Percentiles rank a stretch among this genome's conserved stretches.
phyloP scores from a whole-genome alignment of 1,140 invertebrate species.

The Teleopsis dalmanni region DNA sequence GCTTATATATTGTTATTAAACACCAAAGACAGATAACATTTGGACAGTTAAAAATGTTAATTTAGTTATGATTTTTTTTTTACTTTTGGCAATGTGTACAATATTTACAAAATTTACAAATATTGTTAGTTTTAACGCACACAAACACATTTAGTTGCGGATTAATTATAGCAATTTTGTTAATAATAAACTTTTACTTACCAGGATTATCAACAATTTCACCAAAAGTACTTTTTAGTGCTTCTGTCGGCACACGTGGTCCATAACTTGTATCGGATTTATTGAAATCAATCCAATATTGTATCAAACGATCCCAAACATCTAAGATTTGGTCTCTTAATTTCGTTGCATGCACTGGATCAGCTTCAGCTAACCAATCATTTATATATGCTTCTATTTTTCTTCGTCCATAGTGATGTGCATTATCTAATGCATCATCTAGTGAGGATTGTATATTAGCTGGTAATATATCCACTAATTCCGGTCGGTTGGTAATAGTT shows the following conservation, averaged over 20 bases:
- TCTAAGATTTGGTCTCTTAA: constrained; percentile 88
- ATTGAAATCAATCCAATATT: constrained; percentile 74
- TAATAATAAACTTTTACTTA: constrained; percentile 16
- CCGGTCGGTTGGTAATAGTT: constrained; percentile 81
- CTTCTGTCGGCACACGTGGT: constrained; percentile 59
- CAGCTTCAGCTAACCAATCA: constrained; percentile 69
- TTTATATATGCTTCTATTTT: constrained; percentile 42
- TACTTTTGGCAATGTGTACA: no score
- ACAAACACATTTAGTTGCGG: no score
- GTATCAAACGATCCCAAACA: constrained; percentile 87
- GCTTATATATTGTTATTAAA: no score
- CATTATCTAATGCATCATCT: constrained; percentile 83
- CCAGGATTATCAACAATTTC: constrained; percentile 44
- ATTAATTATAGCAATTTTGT: no score
- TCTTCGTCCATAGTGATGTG: constrained; percentile 72
- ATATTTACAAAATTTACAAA: no score
- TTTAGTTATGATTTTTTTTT: no score
- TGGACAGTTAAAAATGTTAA: no score
- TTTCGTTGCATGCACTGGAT: constrained; percentile 71
- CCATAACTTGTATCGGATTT: constrained; percentile 50
- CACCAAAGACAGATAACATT: no score
- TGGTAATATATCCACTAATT: constrained; percentile 65
- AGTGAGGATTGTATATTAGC: constrained; percentile 63
- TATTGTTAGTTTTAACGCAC: no score
- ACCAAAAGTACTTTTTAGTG: constrained; percentile 57